Conservation (phyloP, 2,888 invertebrate species). For the Clusia tigrina region DNA sequence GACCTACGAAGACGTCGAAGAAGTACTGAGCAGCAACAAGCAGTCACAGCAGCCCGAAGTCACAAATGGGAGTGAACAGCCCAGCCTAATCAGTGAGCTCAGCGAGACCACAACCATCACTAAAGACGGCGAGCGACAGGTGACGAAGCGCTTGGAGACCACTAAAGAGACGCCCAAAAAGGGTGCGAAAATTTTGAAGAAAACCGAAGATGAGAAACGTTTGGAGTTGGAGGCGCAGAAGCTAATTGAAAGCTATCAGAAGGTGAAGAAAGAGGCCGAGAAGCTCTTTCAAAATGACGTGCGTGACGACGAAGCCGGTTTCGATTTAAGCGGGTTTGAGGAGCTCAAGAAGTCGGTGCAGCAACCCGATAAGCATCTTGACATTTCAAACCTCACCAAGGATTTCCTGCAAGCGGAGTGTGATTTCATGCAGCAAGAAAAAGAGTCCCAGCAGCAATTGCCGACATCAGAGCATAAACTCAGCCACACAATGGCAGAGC, state of each 20-base stretch:
- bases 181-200: conserved; percentile 53
- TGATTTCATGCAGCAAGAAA: conserved; percentile 13
- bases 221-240: conserved; percentile 56
- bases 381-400: background rate
- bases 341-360: conserved; percentile 7
- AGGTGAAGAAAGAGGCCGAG: conserved; percentile 57
- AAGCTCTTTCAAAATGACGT: conserved; percentile 42
- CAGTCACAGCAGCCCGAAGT: conserved; percentile 32
- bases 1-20: conserved; percentile 48
- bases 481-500: conserved; percentile 7
- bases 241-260: conserved; percentile 57
- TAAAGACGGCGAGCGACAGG: conserved; percentile 53
- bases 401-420: conserved; percentile 16
- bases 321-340: conserved; percentile 50
- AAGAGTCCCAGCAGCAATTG: too few relatives aligned
- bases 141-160: conserved; percentile 48
- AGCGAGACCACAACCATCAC: conserved; percentile 48
- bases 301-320: conserved; percentile 46
- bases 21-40: conserved; percentile 32
- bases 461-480: too few relatives aligned
- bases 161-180: conserved; percentile 48
- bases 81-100: conserved; percentile 45
- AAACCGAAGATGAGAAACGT: conserved; percentile 55
- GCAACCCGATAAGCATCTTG: background rate
- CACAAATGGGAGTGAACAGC: conserved; percentile 19